phyloP scores from a whole-genome alignment of 2,113 vertebrate genomes.

The Leptosomus discolor region DNA sequence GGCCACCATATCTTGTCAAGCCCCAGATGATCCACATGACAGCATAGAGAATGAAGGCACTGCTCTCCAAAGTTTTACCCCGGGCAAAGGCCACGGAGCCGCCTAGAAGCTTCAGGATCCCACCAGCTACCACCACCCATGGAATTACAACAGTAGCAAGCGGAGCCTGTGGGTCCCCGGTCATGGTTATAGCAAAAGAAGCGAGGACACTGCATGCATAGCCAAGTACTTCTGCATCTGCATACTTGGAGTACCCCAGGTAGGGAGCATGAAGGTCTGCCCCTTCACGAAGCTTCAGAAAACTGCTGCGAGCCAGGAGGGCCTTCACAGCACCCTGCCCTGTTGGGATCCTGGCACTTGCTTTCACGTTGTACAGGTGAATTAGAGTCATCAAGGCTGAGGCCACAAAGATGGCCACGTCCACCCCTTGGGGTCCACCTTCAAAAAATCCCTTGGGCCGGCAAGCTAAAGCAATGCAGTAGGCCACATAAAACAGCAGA shows the following conservation, averaged over 20 bases:
- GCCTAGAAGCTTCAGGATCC: constrained; percentile 75
- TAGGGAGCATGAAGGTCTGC: constrained; percentile 74
- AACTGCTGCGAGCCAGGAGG: constrained; percentile 54
- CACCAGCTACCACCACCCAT: constrained; percentile 85
- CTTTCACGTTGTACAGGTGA: constrained; percentile 71
- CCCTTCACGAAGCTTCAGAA: constrained; percentile 70
- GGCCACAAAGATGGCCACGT: constrained; percentile 79
- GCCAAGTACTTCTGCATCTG: constrained; percentile 81
- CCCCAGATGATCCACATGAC: constrained; percentile 89
- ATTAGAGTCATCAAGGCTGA: constrained; percentile 74
- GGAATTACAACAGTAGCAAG: constrained; percentile 78
- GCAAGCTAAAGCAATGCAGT: constrained; percentile 79
- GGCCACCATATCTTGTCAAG: constrained; percentile 75
- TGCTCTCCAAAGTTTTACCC: constrained; percentile 89
- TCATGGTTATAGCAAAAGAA: constrained; percentile 78
- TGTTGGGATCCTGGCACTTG: constrained; percentile 57
- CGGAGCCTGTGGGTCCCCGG: constrained; percentile 60
- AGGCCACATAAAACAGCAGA: constrained; percentile 77
- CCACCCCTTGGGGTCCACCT: constrained; percentile 79
- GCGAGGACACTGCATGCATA: constrained; percentile 82
- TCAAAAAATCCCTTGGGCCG: constrained; percentile 76
- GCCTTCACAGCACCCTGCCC: constrained; percentile 66
- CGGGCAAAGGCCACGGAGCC: constrained; percentile 83
- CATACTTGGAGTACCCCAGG: constrained; percentile 86
- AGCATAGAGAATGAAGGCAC: constrained; percentile 82